These are phyloP conservation scores for Drosophila miranda DNA, from an alignment of 1,140 invertebrate genomes.

Conservation along the genomic window DNA sequence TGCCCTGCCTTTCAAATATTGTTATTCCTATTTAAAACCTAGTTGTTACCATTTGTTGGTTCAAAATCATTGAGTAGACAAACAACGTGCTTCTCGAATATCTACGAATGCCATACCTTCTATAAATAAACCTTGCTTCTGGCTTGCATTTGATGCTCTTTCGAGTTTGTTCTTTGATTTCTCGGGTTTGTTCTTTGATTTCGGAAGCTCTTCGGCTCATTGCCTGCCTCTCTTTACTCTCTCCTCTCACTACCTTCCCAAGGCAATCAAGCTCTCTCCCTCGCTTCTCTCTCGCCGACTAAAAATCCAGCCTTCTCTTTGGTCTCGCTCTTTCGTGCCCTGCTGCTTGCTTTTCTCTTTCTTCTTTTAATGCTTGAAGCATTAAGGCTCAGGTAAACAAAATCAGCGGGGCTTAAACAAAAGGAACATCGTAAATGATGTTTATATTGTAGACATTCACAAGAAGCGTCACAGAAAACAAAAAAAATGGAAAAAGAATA, in stretches of 20 bases:
- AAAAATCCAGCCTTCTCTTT: conserved; percentile 12
- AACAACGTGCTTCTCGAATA: too few relatives aligned
- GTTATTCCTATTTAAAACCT: too few relatives aligned
- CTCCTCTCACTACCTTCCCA: too few relatives aligned
- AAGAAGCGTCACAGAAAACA: conserved; percentile 54
- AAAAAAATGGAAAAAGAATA: conserved; percentile 33
- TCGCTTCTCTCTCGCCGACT: neutral
- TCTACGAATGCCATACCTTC: too few relatives aligned
- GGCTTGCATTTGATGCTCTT: conserved; percentile 12
- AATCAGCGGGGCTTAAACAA: conserved; percentile 74
- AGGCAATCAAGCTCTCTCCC: neutral
- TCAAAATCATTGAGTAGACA: too few relatives aligned
- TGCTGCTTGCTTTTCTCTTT: too few relatives aligned
- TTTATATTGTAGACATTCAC: conserved; percentile 73
- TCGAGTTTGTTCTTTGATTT: conserved; percentile 42
- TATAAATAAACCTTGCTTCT: too few relatives aligned
- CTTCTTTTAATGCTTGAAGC: conserved; percentile 14
- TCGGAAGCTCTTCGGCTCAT: too few relatives aligned
- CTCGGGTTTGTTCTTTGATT: neutral
- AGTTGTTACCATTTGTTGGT: too few relatives aligned
- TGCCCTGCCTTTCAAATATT: too few relatives aligned
- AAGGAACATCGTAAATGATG: conserved; percentile 75
- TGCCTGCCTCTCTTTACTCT: too few relatives aligned
- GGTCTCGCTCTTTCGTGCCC: conserved; percentile 23
- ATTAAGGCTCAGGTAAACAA: conserved; percentile 74